Evolutionary conservation across 1,140 invertebrate genomes (phyloP), one percentile per base, ranked within the genome.

Genomic region (Meloidogyne exigua): DNA sequence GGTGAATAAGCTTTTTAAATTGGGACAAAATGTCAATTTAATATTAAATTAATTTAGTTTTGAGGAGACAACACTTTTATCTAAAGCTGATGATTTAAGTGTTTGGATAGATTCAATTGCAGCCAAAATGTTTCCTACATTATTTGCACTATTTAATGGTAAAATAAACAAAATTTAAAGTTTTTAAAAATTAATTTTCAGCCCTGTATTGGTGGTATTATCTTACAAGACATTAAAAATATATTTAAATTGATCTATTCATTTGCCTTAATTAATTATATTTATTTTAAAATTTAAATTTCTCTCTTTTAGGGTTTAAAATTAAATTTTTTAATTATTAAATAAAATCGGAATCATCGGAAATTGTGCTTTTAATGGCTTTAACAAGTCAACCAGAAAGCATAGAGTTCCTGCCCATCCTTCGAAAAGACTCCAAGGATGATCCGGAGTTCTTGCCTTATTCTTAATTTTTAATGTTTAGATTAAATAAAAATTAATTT

Each of bases 321-420:
- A 57, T 5, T n/a, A 57, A 57, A 57, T 32, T 32, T 7, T 25
- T 21, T 66, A 69, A 28, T 36, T 11, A 25, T 36, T 18, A 44
- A 79, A 80, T 18, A 25, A 21, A 21, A 83, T 81, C 7, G 80
- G 80, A 88, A 92, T 92, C 85, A 95, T 93, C n/a, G 94, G 94
- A 89, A 95, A 95, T 80, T 91, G 90, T n/a, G 93, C 92, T 80
- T 91, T 89, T 25, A 91, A 88, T 11, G 93, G 93, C 63, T 91
- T 87, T 1, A 92, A 85, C 0, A 95, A 86, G 89, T 95, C 94
- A 10, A 90, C 89, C 42, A 95, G 88, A 85, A 91, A 95, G 82
- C 93, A 94, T 18, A 92, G 91, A 28, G 93, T 92, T 4, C 94
- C 94, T 65, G 93, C 92, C 67, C 91, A 90, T 4, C 94, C 94